Evolutionary conservation across 2,113 vertebrate species (phyloP).

Genomic region (Nansenia antarctica): DNA sequence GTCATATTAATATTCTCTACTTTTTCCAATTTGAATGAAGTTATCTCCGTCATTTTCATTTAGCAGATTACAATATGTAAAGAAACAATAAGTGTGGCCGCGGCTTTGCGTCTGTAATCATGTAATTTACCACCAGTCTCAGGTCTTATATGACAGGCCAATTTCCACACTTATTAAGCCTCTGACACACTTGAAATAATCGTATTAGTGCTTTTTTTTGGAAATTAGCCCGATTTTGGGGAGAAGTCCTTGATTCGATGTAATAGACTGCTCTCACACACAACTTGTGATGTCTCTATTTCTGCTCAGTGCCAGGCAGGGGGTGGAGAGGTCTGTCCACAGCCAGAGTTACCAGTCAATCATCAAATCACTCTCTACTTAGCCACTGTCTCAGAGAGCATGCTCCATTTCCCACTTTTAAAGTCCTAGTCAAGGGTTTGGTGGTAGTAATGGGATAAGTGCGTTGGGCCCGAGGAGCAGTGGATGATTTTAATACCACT

Average conservation of each 20-base stretch:
- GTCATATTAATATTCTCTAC: constrained; percentile 74
- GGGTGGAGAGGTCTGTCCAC: constrained; percentile 45
- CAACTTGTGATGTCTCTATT: constrained; percentile 72
- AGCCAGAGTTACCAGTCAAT: constrained; percentile 52
- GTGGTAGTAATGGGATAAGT: constrained; percentile 13
- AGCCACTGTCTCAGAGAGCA: constrained; percentile 4
- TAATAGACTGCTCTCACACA: constrained; percentile 51
- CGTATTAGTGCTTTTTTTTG: constrained; percentile 77
- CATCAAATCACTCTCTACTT: constrained; percentile 36
- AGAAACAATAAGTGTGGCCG: constrained; percentile 77
- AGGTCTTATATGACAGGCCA: constrained; percentile 81
- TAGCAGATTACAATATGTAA: constrained; percentile 78
- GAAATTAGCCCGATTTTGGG: constrained; percentile 76
- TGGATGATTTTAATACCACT: constrained; percentile 48
- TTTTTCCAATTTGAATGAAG: constrained; percentile 74
- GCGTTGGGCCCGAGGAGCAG: constrained; percentile 22
- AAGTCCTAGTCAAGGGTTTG: constrained; percentile 40
- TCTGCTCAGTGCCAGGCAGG: constrained; percentile 52
- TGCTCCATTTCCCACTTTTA: constrained; percentile 22
- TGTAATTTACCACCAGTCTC: constrained; percentile 77
- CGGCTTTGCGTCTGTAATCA: constrained; percentile 75
- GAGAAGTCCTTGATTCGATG: constrained; percentile 55
- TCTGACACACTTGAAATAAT: constrained; percentile 83
- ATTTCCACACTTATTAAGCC: constrained; percentile 86
- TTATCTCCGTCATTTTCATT: constrained; percentile 71